Evolutionary conservation across 2,113 vertebrate genomes (phyloP).

Genomic region (Scortum barcoo): DNA sequence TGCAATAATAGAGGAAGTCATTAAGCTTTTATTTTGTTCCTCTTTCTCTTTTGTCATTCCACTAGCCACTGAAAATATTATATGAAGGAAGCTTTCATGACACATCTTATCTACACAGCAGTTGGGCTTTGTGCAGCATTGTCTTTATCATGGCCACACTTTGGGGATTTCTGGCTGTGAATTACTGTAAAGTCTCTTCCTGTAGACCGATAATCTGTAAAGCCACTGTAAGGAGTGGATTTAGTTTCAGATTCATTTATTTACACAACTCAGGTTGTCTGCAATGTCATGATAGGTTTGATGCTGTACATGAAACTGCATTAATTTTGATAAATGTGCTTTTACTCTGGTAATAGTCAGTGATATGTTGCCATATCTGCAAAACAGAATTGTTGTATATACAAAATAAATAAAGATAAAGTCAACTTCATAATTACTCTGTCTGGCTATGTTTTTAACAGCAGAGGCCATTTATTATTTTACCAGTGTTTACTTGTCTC

Average conservation of each 20-base stretch:
- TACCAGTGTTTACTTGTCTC: neutral
- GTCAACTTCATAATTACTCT: neutral
- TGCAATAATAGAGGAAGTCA: conserved; percentile 6
- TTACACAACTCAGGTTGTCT: conserved; percentile 21
- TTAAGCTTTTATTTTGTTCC: neutral
- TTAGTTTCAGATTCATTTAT: conserved; percentile 24
- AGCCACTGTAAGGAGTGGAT: neutral
- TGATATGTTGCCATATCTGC: neutral
- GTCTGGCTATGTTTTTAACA: neutral
- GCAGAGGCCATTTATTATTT: neutral
- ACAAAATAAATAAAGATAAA: conserved; percentile 20
- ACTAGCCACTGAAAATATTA: neutral
- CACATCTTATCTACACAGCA: neutral
- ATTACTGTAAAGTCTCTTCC: neutral
- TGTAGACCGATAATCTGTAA: neutral
- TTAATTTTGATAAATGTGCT: neutral
- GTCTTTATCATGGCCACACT: neutral
- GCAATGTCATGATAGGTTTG: neutral
- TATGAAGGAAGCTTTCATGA: neutral
- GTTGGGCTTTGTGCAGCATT: neutral
- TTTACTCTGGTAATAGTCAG: neutral
- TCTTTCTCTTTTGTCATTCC: neutral
- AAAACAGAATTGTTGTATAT: neutral
- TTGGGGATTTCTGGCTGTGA: neutral
- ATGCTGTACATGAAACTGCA: conserved; percentile 7